phyloP scores from a whole-genome alignment of 2,888 invertebrate species.

The Adineta ricciae region DNA sequence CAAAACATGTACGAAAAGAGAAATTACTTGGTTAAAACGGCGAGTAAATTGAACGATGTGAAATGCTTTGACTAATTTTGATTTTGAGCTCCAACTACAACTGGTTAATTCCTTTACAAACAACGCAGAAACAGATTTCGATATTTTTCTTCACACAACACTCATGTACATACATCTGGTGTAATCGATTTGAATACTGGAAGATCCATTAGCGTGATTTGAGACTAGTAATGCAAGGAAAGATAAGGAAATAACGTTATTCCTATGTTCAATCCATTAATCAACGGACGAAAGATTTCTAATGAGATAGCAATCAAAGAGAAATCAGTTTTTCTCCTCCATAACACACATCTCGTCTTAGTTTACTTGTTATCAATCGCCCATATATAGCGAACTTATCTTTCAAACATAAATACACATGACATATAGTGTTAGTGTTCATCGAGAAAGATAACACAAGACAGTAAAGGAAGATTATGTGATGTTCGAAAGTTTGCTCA shows the following conservation, averaged over 20 bases:
- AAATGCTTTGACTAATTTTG: constrained; percentile 75
- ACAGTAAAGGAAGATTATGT: neutral
- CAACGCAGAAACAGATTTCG: neutral
- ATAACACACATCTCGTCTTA: neutral
- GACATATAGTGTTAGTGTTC: constrained; percentile 8
- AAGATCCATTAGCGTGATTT: constrained; percentile 75
- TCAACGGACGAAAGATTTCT: neutral
- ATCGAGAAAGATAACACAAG: neutral
- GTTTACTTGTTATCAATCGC: neutral
- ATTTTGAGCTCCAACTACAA: constrained; percentile 83
- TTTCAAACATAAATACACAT: neutral
- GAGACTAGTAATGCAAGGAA: constrained; percentile 49
- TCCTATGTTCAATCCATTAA: neutral
- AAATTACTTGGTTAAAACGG: constrained; percentile 76
- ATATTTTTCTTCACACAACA: constrained; percentile 39
- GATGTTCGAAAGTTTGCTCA: neutral
- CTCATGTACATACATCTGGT: constrained; percentile 56
- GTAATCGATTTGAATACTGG: constrained; percentile 71
- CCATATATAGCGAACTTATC: neutral
- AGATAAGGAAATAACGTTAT: neutral
- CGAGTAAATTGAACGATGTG: constrained; percentile 86
- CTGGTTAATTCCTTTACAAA: constrained; percentile 74
- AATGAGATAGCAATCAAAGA: neutral
- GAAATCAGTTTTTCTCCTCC: neutral
- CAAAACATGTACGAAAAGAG: neutral